Percentiles rank a stretch among this genome's conserved stretches.
These are phyloP conservation scores for Etheostoma nigrum DNA, from an alignment of 2,797 vertebrate species.

Conservation along the genomic window DNA sequence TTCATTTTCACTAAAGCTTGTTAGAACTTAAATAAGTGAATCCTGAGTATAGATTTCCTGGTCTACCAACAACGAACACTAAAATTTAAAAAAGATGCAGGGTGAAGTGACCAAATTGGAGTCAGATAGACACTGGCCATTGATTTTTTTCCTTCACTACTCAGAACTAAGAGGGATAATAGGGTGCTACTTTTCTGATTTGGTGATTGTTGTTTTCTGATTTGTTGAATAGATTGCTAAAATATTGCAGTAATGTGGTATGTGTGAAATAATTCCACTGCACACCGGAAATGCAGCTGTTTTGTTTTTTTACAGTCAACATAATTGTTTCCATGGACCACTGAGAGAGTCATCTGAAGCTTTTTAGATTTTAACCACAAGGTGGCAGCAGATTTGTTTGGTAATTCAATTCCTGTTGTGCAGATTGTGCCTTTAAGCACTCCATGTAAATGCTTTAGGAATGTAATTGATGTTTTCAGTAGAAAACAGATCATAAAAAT, in stretches of 20 bases:
- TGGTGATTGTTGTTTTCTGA: neutral
- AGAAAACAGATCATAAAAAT: neutral
- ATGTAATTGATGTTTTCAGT: neutral
- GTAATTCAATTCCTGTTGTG: neutral
- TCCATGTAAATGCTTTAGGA: neutral
- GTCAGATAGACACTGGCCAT: too few relatives aligned
- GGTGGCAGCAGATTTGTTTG: constrained; percentile 32
- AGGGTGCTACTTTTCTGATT: neutral
- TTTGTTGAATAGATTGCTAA: neutral
- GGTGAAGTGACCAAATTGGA: too few relatives aligned
- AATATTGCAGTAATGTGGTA: neutral
- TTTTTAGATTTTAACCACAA: constrained; percentile 11
- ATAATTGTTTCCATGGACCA: neutral
- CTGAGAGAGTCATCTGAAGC: neutral
- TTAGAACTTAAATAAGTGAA: too few relatives aligned
- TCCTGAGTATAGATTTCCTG: too few relatives aligned
- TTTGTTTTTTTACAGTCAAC: neutral
- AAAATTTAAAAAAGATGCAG: too few relatives aligned
- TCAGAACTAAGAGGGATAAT: too few relatives aligned
- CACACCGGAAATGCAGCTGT: neutral
- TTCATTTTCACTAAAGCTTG: too few relatives aligned
- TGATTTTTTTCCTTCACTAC: too few relatives aligned
- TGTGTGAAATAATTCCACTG: neutral
- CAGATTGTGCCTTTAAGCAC: constrained; percentile 1
- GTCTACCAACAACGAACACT: too few relatives aligned